Evolutionary conservation across 1,140 invertebrate genomes (phyloP).

Genomic region (Anastatus disparis): DNA sequence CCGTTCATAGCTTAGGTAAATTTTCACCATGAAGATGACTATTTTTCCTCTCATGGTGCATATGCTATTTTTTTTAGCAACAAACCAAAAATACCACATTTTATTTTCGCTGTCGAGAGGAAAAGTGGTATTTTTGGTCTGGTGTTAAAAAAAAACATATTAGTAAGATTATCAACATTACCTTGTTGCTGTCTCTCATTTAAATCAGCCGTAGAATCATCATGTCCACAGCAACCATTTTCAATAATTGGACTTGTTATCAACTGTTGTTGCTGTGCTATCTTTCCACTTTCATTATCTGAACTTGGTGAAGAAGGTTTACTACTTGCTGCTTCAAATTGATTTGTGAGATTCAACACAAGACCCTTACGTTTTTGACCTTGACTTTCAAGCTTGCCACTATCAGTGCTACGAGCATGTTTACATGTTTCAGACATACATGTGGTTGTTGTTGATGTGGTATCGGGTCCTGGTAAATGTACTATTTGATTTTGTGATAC

Average conservation of each 20-base stretch:
- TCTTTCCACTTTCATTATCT: slow-evolving; percentile 50
- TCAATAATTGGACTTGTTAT: neutral
- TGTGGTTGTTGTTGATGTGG: slow-evolving; percentile 60
- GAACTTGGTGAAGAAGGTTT: slow-evolving; percentile 65
- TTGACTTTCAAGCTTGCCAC: slow-evolving; percentile 73
- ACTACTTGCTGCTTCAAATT: slow-evolving; percentile 68
- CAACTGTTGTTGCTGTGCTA: slow-evolving; percentile 39
- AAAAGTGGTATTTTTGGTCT: too few relatives aligned
- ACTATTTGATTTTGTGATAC: slow-evolving; percentile 90
- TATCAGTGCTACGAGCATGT: neutral
- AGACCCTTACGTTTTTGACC: slow-evolving; percentile 69
- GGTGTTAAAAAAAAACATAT: too few relatives aligned
- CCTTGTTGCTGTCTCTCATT: neutral
- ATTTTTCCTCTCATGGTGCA: too few relatives aligned
- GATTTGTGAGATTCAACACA: slow-evolving; percentile 73
- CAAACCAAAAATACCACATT: too few relatives aligned
- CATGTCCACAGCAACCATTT: slow-evolving; percentile 19
- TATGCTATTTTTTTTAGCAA: too few relatives aligned
- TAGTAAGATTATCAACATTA: neutral
- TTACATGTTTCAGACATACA: slow-evolving; percentile 70
- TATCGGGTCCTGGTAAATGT: slow-evolving; percentile 70
- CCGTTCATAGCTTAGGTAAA: too few relatives aligned
- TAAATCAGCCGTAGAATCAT: neutral
- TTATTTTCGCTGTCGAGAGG: too few relatives aligned
- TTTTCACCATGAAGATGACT: too few relatives aligned